Evolutionary conservation across 2,888 invertebrate genomes (phyloP), one percentile per base, ranked within the genome.

Genomic region (Brachylomia viminalis): DNA sequence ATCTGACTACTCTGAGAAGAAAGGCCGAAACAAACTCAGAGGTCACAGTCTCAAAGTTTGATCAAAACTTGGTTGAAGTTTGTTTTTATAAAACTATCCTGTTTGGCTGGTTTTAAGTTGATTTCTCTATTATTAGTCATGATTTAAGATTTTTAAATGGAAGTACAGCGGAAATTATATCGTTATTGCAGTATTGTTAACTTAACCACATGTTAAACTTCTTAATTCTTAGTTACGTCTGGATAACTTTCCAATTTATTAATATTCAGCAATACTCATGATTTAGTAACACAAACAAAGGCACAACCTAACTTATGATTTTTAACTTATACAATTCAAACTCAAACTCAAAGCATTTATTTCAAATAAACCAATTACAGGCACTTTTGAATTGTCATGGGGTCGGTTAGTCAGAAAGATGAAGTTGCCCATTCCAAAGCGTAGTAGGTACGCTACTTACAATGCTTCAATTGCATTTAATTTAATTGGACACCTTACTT

Each of bases 121-220:
- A 61, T 80, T 80, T 84, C 77, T 75, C 74, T 83, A 65, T 58
- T 79, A 23, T 74, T 80, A 77, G 69, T 66, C 69, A 67, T 77
- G 74, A 58, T 77, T 66, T 67, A 30, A 33, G 20, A 33, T 11
- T 49, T 68, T 68, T 27, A 47, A 11, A 38, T 33, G 11, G 33
- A 23, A 33, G 33, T 11, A 59, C 20, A 33, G 33, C 10, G 45
- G 27, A 33, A 52, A 52, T 8, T 8, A 30, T 65, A 11, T 65
- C 52, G 7, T 64, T 79, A 15, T 45, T 27, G 23, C 23, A n/a
- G 5, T 61, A 47, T 11, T 49, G 15, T 8, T 68, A 52, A 79
- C 27, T 68, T 52, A 8, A 49, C 7, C 17, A 27, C 2, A 15
- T 64, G 17, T 10, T 68, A n/a, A 27, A 8, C 33, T 52, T 58